phyloP scores from a whole-genome alignment of 2,113 vertebrate genomes.

The Camelus bactrianus region DNA sequence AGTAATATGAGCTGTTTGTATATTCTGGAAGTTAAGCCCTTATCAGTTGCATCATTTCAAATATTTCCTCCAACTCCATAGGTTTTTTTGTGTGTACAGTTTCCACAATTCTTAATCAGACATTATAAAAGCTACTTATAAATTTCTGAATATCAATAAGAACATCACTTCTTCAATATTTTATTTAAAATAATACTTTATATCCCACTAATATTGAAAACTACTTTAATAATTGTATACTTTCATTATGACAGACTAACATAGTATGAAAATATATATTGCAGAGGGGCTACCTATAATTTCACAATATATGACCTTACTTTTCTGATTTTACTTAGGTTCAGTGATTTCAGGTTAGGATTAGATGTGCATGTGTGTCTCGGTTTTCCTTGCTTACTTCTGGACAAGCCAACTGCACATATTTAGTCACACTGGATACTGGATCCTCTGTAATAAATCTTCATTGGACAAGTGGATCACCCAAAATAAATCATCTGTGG shows the following conservation, averaged over 20 bases:
- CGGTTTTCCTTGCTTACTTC: not conserved
- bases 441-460: conserved; percentile 63
- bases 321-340: not conserved
- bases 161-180: not conserved
- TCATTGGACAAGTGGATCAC: conserved; percentile 55
- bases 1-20: no score
- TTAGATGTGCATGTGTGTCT: not conserved
- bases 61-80: no score
- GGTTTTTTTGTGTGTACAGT: no score
- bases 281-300: not conserved
- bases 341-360: not conserved
- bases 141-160: conserved; percentile 11
- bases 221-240: not conserved
- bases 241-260: accelerated
- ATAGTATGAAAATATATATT: not conserved
- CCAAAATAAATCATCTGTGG: conserved; percentile 61
- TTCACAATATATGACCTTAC: not conserved
- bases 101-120: not conserved
- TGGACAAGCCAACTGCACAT: not conserved
- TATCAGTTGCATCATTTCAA: no score
- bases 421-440: conserved; percentile 37
- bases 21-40: no score
- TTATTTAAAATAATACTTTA: conserved; percentile 10
- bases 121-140: conserved; percentile 53
- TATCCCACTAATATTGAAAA: not conserved